These are phyloP conservation scores for Parambassis ranga DNA, from an alignment of 2,797 vertebrate species.

Conservation along the genomic window DNA sequence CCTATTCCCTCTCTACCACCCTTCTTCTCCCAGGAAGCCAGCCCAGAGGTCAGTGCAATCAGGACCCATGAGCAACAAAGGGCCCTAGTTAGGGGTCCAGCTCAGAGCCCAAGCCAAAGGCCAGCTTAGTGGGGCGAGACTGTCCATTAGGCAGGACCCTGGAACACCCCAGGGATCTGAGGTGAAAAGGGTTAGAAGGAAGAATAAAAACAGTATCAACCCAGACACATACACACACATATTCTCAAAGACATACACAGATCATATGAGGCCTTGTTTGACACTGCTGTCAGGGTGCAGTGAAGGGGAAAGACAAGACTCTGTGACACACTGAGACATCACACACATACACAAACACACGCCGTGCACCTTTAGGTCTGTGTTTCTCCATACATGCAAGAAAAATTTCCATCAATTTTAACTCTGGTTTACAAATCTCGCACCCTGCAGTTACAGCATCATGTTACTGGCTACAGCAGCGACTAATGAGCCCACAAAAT, in stretches of 20 bases:
- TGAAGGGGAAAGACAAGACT: slow-evolving; percentile 77
- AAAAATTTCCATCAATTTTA: slow-evolving; percentile 41
- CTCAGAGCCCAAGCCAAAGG: slow-evolving; percentile 77
- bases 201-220: slow-evolving; percentile 74
- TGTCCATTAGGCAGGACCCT: slow-evolving; percentile 78
- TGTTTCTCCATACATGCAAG: slow-evolving; percentile 16
- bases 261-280: slow-evolving; percentile 78
- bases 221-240: slow-evolving; percentile 62
- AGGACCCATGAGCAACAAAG: slow-evolving; percentile 80
- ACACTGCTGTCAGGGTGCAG: slow-evolving; percentile 80
- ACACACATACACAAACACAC: slow-evolving; percentile 44
- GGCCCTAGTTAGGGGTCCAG: slow-evolving; percentile 73
- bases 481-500: slow-evolving; percentile 22
- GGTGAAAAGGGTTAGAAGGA: slow-evolving; percentile 64
- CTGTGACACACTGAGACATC: slow-evolving; percentile 65
- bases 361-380: slow-evolving; percentile 15
- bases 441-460: slow-evolving; percentile 17
- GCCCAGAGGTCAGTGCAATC: slow-evolving; percentile 79
- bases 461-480: slow-evolving; percentile 32
- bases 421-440: background rate
- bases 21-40: slow-evolving; percentile 67
- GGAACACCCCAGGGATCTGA: slow-evolving; percentile 69
- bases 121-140: slow-evolving; percentile 74
- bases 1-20: slow-evolving; percentile 41
- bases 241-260: slow-evolving; percentile 71